Conservation (phyloP, 1,140 invertebrate genomes). For the Rhizoglyphus robini region DNA sequence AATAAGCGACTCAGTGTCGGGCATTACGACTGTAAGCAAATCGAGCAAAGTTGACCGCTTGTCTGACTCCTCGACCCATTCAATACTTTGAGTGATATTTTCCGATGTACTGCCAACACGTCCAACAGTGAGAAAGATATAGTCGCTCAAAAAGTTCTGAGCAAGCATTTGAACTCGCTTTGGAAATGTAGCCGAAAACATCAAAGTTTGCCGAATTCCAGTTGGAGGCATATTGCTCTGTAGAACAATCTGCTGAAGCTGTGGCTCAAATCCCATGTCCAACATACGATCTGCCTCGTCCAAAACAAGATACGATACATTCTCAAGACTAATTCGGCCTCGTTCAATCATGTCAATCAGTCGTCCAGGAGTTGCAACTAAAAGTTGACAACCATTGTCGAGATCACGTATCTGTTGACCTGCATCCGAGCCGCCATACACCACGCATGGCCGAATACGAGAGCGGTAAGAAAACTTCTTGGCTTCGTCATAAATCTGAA, state of each 20-base stretch:
- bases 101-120: slow-evolving; percentile 97
- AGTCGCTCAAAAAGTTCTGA: slow-evolving; percentile 91
- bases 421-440: slow-evolving; percentile 73
- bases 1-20: slow-evolving; percentile 33
- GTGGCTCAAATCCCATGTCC: slow-evolving; percentile 99
- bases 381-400: slow-evolving; percentile 48
- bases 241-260: slow-evolving; percentile 90
- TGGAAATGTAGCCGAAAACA: slow-evolving; percentile 99
- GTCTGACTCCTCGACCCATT: slow-evolving; percentile 95
- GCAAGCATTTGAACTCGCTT: slow-evolving; percentile 96
- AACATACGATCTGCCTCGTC: slow-evolving; percentile 74
- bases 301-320: slow-evolving; percentile 43
- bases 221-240: slow-evolving; percentile 82
- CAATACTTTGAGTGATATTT: slow-evolving; percentile 96
- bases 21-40: slow-evolving; percentile 49
- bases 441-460: slow-evolving; percentile 76
- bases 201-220: slow-evolving; percentile 86
- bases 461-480: slow-evolving; percentile 88
- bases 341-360: slow-evolving; percentile 56
- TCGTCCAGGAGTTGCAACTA: slow-evolving; percentile 37
- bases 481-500: slow-evolving; percentile 93
- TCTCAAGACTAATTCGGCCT: slow-evolving; percentile 46
- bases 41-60: slow-evolving; percentile 91
- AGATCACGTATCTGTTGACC: slow-evolving; percentile 67
- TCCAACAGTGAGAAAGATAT: slow-evolving; percentile 97